A percentile compares a stretch with the other conserved stretches of the same genome.
These are phyloP conservation scores for Coelinius sp. DNA, from an alignment of 2,888 invertebrate genomes.

Conservation along the genomic window DNA sequence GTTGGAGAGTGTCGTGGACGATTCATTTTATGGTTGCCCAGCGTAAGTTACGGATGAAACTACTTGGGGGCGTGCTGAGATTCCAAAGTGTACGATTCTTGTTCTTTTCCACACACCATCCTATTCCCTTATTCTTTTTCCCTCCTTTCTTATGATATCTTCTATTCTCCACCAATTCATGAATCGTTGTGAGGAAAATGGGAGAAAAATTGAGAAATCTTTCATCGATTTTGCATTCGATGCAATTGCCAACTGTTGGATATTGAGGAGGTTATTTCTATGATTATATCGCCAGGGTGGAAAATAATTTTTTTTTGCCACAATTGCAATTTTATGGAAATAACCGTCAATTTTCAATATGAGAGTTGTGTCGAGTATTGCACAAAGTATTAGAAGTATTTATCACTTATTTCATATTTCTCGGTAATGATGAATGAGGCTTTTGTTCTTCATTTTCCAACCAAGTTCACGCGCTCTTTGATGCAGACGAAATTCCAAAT, in stretches of 20 bases:
- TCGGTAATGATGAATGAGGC: background rate
- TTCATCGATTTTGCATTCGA: conserved; percentile 23
- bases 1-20: conserved; percentile 34
- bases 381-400: background rate
- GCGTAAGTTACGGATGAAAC: conserved; percentile 36
- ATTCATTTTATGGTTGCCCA: conserved; percentile 35
- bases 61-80: conserved; percentile 38
- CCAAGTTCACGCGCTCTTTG: no score
- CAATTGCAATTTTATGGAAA: background rate
- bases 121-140: background rate
- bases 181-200: conserved; percentile 12
- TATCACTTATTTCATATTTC: conserved; percentile 4
- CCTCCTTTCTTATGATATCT: background rate
- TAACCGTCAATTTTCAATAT: conserved; percentile 3
- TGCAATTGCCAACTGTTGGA: conserved; percentile 9
- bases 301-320: background rate
- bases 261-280: background rate
- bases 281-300: background rate
- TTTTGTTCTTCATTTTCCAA: background rate
- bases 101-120: conserved; percentile 1
- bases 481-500: conserved; percentile 57
- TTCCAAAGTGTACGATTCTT: conserved; percentile 28
- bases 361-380: conserved; percentile 5
- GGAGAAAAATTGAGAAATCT: conserved; percentile 30
- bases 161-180: background rate